phyloP scores from a whole-genome alignment of 2,888 invertebrate genomes.

The Steinernema scapterisci region DNA sequence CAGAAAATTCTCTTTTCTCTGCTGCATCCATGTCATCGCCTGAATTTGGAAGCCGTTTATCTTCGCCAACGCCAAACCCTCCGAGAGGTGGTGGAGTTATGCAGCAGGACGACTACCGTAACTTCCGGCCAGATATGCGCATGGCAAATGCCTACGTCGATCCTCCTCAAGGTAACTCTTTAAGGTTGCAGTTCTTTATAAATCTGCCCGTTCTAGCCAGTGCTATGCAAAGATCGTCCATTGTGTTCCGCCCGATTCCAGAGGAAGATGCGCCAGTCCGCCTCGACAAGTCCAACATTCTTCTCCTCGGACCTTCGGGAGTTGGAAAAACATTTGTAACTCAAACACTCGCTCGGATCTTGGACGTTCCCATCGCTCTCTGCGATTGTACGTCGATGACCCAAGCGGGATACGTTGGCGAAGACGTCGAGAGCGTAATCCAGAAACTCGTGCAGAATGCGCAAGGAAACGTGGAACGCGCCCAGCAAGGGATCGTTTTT shows the following conservation, averaged over 20 bases:
- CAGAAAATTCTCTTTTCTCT: slow-evolving; percentile 38
- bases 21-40: slow-evolving; percentile 11
- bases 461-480: slow-evolving; percentile 93
- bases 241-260: not conserved
- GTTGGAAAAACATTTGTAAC: slow-evolving; percentile 90
- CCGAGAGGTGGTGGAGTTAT: not conserved
- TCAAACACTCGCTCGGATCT: slow-evolving; percentile 92
- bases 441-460: slow-evolving; percentile 92
- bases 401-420: slow-evolving; percentile 60
- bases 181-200: no score
- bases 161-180: not conserved
- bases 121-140: not conserved
- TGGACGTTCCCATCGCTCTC: slow-evolving; percentile 84
- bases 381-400: slow-evolving; percentile 66
- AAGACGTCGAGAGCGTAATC: slow-evolving; percentile 82
- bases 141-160: not conserved
- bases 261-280: slow-evolving; percentile 71
- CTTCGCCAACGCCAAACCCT: not conserved
- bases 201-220: slow-evolving; percentile 18
- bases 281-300: slow-evolving; percentile 91
- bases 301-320: slow-evolving; percentile 87
- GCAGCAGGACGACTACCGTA: slow-evolving; percentile 28
- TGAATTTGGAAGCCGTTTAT: not conserved
- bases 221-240: slow-evolving; percentile 44
- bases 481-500: slow-evolving; percentile 96